These are phyloP conservation scores for Oreocharis arfaki DNA, from an alignment of 2,113 vertebrate species.

Conservation along the genomic window DNA sequence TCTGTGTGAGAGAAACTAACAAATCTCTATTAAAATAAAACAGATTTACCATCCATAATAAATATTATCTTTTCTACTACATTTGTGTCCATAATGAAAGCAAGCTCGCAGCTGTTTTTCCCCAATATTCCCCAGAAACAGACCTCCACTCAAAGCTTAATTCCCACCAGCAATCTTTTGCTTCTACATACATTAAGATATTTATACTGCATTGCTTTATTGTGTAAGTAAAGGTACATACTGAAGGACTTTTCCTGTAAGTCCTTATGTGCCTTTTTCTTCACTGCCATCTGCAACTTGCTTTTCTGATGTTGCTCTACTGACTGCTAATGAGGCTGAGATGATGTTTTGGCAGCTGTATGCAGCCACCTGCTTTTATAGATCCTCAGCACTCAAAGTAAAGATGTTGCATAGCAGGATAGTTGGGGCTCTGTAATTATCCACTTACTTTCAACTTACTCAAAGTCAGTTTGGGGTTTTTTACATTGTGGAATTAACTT, in stretches of 20 bases:
- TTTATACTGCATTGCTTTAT: background rate
- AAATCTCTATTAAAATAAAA: background rate
- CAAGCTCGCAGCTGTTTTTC: background rate
- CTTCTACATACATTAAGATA: background rate
- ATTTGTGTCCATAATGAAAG: background rate
- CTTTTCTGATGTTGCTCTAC: background rate
- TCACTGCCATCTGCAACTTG: conserved; percentile 36
- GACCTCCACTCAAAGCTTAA: background rate
- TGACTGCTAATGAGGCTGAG: conserved; percentile 25
- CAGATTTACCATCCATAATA: background rate
- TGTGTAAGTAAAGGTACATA: background rate
- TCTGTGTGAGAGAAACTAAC: background rate
- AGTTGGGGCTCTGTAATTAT: background rate
- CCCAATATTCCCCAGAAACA: background rate
- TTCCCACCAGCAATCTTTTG: background rate
- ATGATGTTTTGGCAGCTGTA: conserved; percentile 10
- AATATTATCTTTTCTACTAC: background rate
- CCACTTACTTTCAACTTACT: background rate
- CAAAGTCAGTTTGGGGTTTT: background rate
- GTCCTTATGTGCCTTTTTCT: background rate
- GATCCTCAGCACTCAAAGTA: background rate
- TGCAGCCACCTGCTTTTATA: conserved; percentile 23
- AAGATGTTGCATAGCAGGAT: background rate
- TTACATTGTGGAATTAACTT: background rate
- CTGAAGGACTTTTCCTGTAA: background rate